Conservation (phyloP, 2,113 vertebrate species). For the Pedetes capensis region DNA sequence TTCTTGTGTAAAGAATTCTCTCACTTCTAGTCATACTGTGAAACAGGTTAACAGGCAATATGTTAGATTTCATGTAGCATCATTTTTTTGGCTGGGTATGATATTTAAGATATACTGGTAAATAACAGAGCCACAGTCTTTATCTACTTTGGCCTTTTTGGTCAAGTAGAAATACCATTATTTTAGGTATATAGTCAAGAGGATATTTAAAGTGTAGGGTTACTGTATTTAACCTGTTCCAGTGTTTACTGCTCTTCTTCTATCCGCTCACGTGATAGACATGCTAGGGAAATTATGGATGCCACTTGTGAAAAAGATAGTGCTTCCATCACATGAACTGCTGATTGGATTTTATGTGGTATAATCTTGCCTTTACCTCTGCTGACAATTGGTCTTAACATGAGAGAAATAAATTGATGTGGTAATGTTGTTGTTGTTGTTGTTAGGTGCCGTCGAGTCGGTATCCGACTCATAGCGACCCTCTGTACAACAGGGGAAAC, state of each 20-base stretch:
- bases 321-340: fast-evolving
- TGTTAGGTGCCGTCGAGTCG: too few relatives aligned
- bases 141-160: neutral
- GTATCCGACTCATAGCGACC: too few relatives aligned
- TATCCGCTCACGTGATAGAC: neutral
- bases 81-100: neutral
- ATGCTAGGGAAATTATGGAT: neutral
- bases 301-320: neutral
- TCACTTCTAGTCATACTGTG: neutral
- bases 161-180: neutral
- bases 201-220: neutral
- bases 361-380: neutral
- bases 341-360: neutral
- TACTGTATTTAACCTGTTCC: neutral
- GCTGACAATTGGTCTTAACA: fast-evolving
- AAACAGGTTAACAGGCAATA: neutral
- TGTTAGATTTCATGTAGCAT: neutral
- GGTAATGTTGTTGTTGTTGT: too few relatives aligned
- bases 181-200: neutral
- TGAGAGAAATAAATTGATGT: neutral
- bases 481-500: too few relatives aligned
- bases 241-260: neutral
- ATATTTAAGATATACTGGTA: neutral
- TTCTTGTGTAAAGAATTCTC: neutral
- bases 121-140: neutral